phyloP scores from a whole-genome alignment of 2,797 vertebrate species.

The Danio tinwini region DNA sequence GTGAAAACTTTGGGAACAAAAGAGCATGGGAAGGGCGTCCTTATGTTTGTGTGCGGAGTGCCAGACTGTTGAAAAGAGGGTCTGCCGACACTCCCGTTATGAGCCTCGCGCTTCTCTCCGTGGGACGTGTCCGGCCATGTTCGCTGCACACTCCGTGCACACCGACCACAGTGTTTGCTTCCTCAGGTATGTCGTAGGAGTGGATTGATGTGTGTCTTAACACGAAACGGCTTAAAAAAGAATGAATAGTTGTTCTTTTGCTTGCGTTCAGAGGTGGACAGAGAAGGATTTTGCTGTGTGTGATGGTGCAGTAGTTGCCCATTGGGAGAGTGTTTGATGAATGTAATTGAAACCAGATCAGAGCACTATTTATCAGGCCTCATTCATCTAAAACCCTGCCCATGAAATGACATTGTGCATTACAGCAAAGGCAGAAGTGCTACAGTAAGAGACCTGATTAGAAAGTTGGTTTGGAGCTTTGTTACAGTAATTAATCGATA shows the following conservation, averaged over 20 bases:
- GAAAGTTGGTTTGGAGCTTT: conserved; percentile 1
- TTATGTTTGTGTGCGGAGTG: conserved; percentile 67
- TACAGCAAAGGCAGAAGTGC: conserved; percentile 12
- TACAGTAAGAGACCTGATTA: neutral
- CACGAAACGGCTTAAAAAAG: conserved; percentile 80
- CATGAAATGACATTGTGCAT: conserved; percentile 30
- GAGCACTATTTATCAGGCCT: conserved; percentile 38
- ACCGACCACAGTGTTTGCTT: conserved; percentile 81
- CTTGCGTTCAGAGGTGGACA: conserved; percentile 69
- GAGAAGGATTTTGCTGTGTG: conserved; percentile 63
- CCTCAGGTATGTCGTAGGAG: conserved; percentile 86
- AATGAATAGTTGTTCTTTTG: conserved; percentile 77
- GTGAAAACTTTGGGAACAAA: conserved; percentile 73
- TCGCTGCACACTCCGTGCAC: conserved; percentile 68
- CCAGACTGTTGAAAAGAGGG: conserved; percentile 81
- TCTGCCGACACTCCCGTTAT: conserved; percentile 78
- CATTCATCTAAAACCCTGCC: conserved; percentile 38
- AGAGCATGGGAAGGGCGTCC: conserved; percentile 78
- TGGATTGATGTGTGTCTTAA: conserved; percentile 86
- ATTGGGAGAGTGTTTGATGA: conserved; percentile 33
- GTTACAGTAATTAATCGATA: neutral
- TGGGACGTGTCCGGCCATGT: conserved; percentile 84
- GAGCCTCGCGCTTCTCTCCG: conserved; percentile 77
- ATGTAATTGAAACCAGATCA: conserved; percentile 36
- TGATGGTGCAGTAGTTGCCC: conserved; percentile 54